phyloP scores from a whole-genome alignment of 1,140 invertebrate genomes.

The Bombus vancouverensis region DNA sequence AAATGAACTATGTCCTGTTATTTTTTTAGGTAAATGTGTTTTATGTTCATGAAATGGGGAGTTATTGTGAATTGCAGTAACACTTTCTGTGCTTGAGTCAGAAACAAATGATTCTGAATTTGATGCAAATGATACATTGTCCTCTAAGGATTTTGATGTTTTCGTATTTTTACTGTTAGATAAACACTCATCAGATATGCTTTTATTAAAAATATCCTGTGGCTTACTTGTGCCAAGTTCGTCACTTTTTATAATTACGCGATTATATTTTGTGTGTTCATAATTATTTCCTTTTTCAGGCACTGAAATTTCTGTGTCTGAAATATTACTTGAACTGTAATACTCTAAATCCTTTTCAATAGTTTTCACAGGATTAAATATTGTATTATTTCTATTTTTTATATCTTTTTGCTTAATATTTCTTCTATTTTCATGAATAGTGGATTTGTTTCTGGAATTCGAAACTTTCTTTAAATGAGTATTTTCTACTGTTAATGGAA shows the following conservation, averaged over 20 bases:
- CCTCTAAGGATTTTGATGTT: conserved; percentile 11
- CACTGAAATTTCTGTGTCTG: not conserved
- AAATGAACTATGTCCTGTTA: not conserved
- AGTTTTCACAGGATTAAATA: not conserved
- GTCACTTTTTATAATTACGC: not conserved
- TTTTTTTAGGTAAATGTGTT: not conserved
- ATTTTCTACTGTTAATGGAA: conserved; percentile 12
- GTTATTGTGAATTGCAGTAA: conserved; percentile 35
- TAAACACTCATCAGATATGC: not conserved
- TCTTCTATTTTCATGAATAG: conserved; percentile 5
- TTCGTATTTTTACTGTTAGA: conserved; percentile 13
- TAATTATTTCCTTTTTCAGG: not conserved
- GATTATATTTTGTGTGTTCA: not conserved
- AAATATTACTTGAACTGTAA: conserved; percentile 19
- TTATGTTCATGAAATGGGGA: conserved; percentile 9
- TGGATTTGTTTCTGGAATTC: not conserved
- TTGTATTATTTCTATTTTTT: not conserved
- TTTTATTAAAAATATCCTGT: not conserved
- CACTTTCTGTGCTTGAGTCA: conserved; percentile 36
- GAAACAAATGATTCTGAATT: conserved; percentile 37
- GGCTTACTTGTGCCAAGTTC: not conserved
- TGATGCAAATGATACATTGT: conserved; percentile 27
- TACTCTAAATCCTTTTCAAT: not conserved
- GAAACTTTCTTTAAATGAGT: not conserved
- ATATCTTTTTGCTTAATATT: not conserved